Base-by-base conservation (phyloP, 53 echinoderm and acorn worm genomes). In the Paelopatides confundens region DNA sequence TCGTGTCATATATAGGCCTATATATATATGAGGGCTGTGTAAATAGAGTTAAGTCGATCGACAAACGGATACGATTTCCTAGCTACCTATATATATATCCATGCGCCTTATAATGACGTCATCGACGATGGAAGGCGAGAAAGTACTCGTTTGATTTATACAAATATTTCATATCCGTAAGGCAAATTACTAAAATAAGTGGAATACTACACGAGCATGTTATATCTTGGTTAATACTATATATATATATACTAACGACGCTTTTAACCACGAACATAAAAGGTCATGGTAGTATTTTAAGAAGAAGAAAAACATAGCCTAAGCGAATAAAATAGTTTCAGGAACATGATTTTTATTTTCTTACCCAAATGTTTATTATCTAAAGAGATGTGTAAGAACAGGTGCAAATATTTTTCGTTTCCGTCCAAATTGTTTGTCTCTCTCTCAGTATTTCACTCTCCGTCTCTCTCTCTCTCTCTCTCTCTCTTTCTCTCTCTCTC, bases 101-200 rank as follows among this genome's bases (percentile, higher is more conserved):
- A 43, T 43, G 12, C 43, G 58, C 74, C 31, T 34, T 35, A 7
- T 74, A 2, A 28, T 74, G 74, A 74, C 74, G 74, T 74, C 74
- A 74, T 74, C 39, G 12, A 33, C n/a, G 69, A 34, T 21, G 33
- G 31, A 39, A 74, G 10, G 74, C 23, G 58, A 15, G 58, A 74
- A 39, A 21, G 5, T 21, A 31, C 33, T 46, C n/a, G 40, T 39
- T 74, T 46, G 47, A 39, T 26, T 74, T 74, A 28, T 35, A 46
- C 46, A 74, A 74, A 74, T 40, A 74, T 40, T 74, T 74, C 40
- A 74, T 46, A 43, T 74, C 74, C 74, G 74, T 46, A 39, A 74
- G 74, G 74, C 39, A 74, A 5, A 74, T 39, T 74, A 23, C n/a
- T 21, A 17, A 58, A 58, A 21, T 21, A 58, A 21, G 24, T 9